These are phyloP conservation scores for Peromyscus leucopus DNA, from an alignment of 2,113 vertebrate species.

Conservation along the genomic window DNA sequence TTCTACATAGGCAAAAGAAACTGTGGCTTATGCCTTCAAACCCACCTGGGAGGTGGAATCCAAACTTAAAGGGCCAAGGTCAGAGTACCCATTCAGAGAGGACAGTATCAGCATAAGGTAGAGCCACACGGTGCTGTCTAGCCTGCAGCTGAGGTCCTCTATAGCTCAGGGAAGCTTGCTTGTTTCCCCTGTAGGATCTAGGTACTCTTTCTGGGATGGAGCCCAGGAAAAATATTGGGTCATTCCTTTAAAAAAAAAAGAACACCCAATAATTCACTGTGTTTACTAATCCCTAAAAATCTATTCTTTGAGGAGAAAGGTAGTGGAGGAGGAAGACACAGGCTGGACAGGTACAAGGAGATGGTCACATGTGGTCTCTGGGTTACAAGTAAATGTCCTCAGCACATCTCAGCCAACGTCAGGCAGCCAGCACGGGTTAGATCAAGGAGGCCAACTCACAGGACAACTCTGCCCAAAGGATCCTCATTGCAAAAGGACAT, in stretches of 20 bases:
- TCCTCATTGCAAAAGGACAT: not conserved
- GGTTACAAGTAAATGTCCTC: not conserved
- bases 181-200: not conserved
- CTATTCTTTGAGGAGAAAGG: not conserved
- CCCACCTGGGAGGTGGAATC: not conserved
- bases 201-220: not conserved
- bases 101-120: fast-evolving
- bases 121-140: fast-evolving
- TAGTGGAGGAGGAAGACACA: not conserved
- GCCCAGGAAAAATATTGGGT: not conserved
- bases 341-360: not conserved
- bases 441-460: not conserved
- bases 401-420: not conserved
- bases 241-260: not conserved
- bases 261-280: not conserved
- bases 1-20: not conserved
- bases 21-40: not conserved
- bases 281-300: not conserved
- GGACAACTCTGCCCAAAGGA: not conserved
- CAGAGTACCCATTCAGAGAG: not conserved
- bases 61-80: not conserved
- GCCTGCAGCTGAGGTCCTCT: not conserved
- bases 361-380: not conserved
- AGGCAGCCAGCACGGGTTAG: not conserved
- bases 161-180: not conserved